Percentiles rank a stretch among this genome's conserved stretches.
These are phyloP conservation scores for Scolopax rusticola DNA, from an alignment of 2,797 vertebrate species.

Conservation along the genomic window DNA sequence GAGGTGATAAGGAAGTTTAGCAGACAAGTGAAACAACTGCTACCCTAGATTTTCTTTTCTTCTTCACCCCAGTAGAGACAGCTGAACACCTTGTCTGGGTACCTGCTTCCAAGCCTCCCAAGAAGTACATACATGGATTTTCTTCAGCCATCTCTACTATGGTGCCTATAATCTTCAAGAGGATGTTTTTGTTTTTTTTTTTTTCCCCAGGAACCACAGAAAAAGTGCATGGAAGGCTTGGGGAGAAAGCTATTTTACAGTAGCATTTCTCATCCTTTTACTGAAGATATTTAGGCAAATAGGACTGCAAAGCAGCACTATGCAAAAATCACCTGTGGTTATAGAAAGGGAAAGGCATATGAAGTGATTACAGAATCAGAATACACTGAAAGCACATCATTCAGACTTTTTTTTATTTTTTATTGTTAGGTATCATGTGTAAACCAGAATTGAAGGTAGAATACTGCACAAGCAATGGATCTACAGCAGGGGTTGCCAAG, in stretches of 20 bases:
- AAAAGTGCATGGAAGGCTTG: neutral
- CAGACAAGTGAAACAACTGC: neutral
- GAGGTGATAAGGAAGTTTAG: neutral
- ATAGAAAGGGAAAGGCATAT: neutral
- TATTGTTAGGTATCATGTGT: neutral
- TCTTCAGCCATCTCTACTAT: neutral
- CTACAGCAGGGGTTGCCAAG: neutral
- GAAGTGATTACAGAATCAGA: neutral
- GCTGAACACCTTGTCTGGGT: neutral
- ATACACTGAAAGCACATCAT: neutral
- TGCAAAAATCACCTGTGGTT: neutral
- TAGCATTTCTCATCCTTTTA: neutral
- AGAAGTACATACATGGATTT: neutral
- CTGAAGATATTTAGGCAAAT: neutral
- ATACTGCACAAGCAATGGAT: neutral
- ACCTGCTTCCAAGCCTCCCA: neutral
- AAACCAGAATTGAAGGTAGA: neutral
- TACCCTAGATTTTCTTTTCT: neutral
- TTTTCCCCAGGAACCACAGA: neutral
- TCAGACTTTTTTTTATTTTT: neutral
- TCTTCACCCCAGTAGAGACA: neutral
- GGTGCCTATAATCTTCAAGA: neutral
- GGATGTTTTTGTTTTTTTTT: neutral
- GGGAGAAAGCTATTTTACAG: neutral
- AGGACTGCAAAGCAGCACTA: neutral